Base-by-base conservation (phyloP, 2,888 invertebrate species). In the Archips crataeganus region DNA sequence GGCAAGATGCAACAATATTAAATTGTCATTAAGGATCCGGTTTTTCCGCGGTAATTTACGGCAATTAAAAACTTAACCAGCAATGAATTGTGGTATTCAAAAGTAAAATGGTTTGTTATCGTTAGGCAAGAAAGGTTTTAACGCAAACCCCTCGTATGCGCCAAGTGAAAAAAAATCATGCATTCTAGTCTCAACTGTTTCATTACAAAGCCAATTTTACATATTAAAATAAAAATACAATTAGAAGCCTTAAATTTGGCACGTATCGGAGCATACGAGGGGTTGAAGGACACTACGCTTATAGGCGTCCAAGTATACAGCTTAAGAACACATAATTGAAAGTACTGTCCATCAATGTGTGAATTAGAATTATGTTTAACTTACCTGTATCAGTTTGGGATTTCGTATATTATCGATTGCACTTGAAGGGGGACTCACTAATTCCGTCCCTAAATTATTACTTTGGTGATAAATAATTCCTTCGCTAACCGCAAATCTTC, bases 21-120 rank as follows among this genome's bases (percentile, higher is more conserved):
- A 92, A 90, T 86, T 86, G 85, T 86, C 90, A 87, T 94, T 94
- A 94, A 62, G 80, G 80, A 90, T 89, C 94, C 88, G 89, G 93
- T 94, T 92, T 77, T 82, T 82, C 80, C 90, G 92, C 82, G 92
- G 92, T 91, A 85, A 89, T 86, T 87, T 83, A 87, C 78, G 76
- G 77, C 75, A 75, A 75, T 79, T 23, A 23, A 23, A 23, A 23
- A 75, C 8, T 0, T 23, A 49, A 23, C 82, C 72, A 74, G 76
- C 64, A 6, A 39, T 39, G 23, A 23, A 39, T 6, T 39, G 6
- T 39, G 39, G 39, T 5, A 5, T 39, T 78, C 72, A 74, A 75
- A 51, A 60, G 57, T 34, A 71, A 77, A 64, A 70, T 64, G 78
- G 34, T 9, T 45, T 76, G 70, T 76, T 82, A 77, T 79, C 70